These are phyloP conservation scores for Mesocentrotus franciscanus DNA, from an alignment of 53 echinoderm and acorn worm genomes.

Conservation along the genomic window DNA sequence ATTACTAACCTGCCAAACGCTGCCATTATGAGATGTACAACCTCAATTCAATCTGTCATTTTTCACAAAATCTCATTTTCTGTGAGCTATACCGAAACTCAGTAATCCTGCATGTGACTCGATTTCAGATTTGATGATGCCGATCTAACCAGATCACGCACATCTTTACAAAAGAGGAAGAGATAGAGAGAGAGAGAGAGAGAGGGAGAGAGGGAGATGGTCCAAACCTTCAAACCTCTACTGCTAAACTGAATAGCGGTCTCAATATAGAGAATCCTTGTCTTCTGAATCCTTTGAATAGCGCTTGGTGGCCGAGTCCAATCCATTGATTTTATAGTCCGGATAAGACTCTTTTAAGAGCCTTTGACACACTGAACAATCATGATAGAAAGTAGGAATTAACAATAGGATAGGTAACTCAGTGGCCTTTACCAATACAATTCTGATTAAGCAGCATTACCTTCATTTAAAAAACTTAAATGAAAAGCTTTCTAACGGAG, in stretches of 20 bases:
- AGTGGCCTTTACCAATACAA: conserved; percentile 15
- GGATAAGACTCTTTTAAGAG: conserved; percentile 18
- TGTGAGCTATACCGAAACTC: neutral
- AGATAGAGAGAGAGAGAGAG: too few relatives aligned
- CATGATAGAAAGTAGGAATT: neutral
- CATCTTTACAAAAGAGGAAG: neutral
- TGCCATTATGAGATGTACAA: too few relatives aligned
- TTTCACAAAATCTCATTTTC: neutral
- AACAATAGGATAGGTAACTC: neutral
- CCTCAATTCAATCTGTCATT: neutral
- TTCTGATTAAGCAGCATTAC: neutral
- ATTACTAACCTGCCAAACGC: neutral
- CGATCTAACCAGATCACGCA: neutral
- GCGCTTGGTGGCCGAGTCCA: neutral
- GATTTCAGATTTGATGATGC: neutral
- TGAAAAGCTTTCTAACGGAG: neutral
- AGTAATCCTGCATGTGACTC: neutral
- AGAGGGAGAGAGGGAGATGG: neutral
- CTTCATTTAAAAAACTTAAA: conserved; percentile 27
- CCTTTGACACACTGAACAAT: conserved; percentile 31
- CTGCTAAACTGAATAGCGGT: conserved; percentile 7
- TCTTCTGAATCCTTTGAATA: conserved; percentile 4
- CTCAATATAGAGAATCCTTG: neutral
- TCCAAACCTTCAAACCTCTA: neutral
- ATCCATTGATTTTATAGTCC: neutral